These are phyloP conservation scores for Atopsyche davidsoni DNA, from an alignment of 1,140 invertebrate genomes.

Conservation along the genomic window DNA sequence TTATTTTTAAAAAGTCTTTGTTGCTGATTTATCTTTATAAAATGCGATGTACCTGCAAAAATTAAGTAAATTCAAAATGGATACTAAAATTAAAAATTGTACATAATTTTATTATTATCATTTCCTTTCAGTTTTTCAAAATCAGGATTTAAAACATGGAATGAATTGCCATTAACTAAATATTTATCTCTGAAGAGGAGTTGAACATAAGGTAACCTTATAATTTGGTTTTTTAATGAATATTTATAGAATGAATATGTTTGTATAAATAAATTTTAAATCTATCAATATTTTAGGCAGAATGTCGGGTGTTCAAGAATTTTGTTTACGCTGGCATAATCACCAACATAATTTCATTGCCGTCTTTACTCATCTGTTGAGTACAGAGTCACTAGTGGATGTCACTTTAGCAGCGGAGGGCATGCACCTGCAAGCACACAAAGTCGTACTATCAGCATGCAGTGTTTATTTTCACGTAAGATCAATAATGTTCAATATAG, in stretches of 20 bases:
- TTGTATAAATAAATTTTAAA: background rate
- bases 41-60: background rate
- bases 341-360: conserved; percentile 85
- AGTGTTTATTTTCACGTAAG: conserved; percentile 80
- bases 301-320: conserved; percentile 61
- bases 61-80: no score
- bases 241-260: background rate
- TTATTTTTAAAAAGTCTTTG: background rate
- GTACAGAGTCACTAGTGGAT: conserved; percentile 76
- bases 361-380: conserved; percentile 72
- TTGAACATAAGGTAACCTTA: background rate
- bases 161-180: no score
- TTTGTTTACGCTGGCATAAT: conserved; percentile 83
- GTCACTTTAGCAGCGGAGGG: conserved; percentile 84
- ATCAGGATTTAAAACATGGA: no score
- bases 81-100: no score
- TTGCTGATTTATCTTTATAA: background rate
- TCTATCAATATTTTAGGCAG: background rate
- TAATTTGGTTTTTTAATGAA: background rate
- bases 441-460: conserved; percentile 79
- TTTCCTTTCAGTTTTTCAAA: no score
- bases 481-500: conserved; percentile 17
- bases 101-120: no score
- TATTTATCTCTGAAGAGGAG: no score
- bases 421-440: conserved; percentile 75